These are phyloP conservation scores for Rana temporaria DNA, from an alignment of 2,113 vertebrate species.

Conservation along the genomic window DNA sequence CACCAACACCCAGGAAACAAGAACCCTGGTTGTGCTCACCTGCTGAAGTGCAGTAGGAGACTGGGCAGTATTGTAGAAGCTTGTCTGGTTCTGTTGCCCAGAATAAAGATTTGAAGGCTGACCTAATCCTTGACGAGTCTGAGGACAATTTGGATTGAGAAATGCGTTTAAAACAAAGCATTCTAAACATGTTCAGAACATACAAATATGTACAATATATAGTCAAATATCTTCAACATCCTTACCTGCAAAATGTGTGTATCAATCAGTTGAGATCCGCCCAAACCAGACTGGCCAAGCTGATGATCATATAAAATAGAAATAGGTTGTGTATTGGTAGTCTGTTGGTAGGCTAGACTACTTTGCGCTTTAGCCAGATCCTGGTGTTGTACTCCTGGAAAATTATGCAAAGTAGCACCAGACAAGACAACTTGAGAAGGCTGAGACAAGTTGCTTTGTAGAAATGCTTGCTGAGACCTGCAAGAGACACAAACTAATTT, in stretches of 20 bases:
- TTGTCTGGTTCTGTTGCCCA: conserved; percentile 93
- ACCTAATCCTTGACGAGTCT: conserved; percentile 95
- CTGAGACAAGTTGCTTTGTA: conserved; percentile 95
- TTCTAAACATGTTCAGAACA: background rate
- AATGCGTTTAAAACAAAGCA: background rate
- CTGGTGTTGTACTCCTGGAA: conserved; percentile 89
- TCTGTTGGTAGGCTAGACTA: conserved; percentile 92
- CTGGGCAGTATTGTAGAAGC: conserved; percentile 95
- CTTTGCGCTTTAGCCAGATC: conserved; percentile 95
- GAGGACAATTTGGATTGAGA: conserved; percentile 53
- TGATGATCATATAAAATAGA: conserved; percentile 97
- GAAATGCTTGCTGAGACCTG: conserved; percentile 97
- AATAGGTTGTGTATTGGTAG: conserved; percentile 93
- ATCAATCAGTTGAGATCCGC: conserved; percentile 94
- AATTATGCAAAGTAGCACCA: conserved; percentile 92
- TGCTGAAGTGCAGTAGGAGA: conserved; percentile 94
- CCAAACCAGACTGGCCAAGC: conserved; percentile 92
- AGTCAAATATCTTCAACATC: no score
- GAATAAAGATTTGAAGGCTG: conserved; percentile 97
- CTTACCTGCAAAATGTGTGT: conserved; percentile 94
- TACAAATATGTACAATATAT: background rate
- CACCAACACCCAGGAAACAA: no score
- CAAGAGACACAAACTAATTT: background rate
- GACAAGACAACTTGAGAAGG: conserved; percentile 93
- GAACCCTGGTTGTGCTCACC: conserved; percentile 71